phyloP scores from a whole-genome alignment of 1,140 invertebrate species.

The Magallana angulata region DNA sequence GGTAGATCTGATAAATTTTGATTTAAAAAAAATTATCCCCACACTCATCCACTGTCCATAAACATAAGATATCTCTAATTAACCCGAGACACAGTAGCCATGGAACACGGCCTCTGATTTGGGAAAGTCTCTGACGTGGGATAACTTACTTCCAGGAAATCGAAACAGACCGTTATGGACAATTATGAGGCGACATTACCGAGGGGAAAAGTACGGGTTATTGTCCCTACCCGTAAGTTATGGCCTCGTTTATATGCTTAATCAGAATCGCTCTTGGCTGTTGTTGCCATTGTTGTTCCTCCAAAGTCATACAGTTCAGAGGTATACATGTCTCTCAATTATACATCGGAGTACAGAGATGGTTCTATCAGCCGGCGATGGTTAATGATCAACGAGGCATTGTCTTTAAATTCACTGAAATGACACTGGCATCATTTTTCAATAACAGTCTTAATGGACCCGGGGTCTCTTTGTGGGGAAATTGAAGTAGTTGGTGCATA shows the following conservation, averaged over 20 bases:
- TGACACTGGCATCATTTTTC: constrained; percentile 21
- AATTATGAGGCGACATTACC: constrained; percentile 10
- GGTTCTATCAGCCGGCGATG: not conserved
- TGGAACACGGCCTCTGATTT: not conserved
- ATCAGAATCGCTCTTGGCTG: not conserved
- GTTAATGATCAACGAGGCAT: constrained; percentile 21
- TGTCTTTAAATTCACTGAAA: constrained; percentile 29
- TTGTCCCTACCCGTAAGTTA: not conserved
- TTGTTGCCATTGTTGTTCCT: not conserved
- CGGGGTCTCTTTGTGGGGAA: not conserved
- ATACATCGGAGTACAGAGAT: not conserved
- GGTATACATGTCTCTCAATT: constrained; percentile 9
- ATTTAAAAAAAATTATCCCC: too few relatives aligned
- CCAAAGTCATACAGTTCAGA: not conserved
- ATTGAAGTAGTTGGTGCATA: constrained; percentile 32
- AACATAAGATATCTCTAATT: too few relatives aligned
- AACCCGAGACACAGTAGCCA: not conserved
- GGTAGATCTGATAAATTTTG: too few relatives aligned
- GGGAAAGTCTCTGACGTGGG: constrained; percentile 7
- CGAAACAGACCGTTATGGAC: constrained; percentile 18
- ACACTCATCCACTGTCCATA: too few relatives aligned
- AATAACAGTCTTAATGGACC: constrained; percentile 28
- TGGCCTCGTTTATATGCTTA: constrained; percentile 24
- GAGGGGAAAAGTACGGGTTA: not conserved
- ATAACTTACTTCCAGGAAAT: not conserved